phyloP scores from a whole-genome alignment of 2,797 vertebrate species.

The Cirrhinus molitorella region DNA sequence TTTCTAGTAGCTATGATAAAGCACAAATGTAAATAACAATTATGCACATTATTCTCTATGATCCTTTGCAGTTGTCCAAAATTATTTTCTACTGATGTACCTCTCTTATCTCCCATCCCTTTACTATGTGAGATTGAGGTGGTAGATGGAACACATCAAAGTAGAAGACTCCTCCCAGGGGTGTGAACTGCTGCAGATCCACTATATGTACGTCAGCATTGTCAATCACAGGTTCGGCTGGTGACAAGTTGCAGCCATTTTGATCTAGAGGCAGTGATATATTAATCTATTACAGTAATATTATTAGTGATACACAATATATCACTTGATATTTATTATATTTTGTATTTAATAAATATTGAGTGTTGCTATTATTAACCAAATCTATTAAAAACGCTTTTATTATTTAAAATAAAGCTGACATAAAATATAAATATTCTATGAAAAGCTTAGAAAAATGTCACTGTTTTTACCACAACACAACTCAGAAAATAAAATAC shows the following conservation, averaged over 20 bases:
- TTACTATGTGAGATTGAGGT: slow-evolving; percentile 75
- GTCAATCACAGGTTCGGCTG: not conserved
- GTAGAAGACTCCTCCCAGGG: slow-evolving; percentile 88
- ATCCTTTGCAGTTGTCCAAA: not conserved
- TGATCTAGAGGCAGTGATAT: slow-evolving; percentile 57
- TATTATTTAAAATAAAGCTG: not conserved
- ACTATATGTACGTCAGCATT: slow-evolving; percentile 62
- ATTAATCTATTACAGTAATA: not conserved
- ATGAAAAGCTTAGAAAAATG: not conserved
- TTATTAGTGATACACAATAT: not conserved
- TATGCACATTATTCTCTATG: not conserved
- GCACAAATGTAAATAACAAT: not conserved
- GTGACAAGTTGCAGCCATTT: not conserved
- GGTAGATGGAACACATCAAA: slow-evolving; percentile 83
- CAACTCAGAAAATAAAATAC: too few relatives aligned
- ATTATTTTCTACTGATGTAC: slow-evolving; percentile 67
- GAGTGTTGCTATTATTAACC: not conserved
- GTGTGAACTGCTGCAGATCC: slow-evolving; percentile 81
- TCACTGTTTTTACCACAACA: too few relatives aligned
- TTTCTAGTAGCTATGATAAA: slow-evolving; percentile 76
- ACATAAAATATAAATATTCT: not conserved
- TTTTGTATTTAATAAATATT: not conserved
- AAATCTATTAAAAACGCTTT: not conserved
- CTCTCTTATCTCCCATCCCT: slow-evolving; percentile 86
- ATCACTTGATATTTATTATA: not conserved